Evolutionary conservation across 2,797 vertebrate species (phyloP).

Genomic region (Sebastes miniatus): DNA sequence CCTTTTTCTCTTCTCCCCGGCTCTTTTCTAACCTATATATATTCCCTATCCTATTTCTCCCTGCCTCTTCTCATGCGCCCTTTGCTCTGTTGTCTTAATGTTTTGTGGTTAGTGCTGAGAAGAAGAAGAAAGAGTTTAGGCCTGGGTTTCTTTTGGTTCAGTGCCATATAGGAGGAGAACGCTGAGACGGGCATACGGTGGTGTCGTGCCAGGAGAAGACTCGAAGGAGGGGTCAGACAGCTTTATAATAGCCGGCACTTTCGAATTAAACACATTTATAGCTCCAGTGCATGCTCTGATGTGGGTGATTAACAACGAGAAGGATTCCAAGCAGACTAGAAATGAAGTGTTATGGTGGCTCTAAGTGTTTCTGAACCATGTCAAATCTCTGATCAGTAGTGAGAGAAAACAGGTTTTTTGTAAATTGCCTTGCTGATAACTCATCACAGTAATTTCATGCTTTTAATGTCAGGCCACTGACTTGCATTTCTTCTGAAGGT

Average conservation of each 20-base stretch:
- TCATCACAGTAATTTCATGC: slow-evolving; percentile 35
- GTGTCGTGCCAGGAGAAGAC: neutral
- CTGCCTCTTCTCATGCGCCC: neutral
- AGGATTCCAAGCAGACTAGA: neutral
- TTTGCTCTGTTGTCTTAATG: neutral
- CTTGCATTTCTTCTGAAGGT: neutral
- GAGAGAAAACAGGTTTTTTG: neutral
- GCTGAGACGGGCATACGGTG: neutral
- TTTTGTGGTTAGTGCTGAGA: neutral
- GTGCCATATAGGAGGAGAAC: neutral
- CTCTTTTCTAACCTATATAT: neutral
- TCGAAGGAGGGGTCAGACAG: slow-evolving; percentile 9
- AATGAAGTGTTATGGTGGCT: slow-evolving; percentile 12
- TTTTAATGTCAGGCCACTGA: slow-evolving; percentile 8
- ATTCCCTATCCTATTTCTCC: neutral
- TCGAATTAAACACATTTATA: slow-evolving; percentile 40
- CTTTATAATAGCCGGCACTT: slow-evolving; percentile 1
- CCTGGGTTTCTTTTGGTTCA: neutral
- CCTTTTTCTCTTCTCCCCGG: neutral
- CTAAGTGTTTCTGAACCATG: slow-evolving; percentile 13
- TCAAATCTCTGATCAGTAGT: slow-evolving; percentile 12
- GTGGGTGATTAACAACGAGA: slow-evolving; percentile 19
- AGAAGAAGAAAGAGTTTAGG: neutral
- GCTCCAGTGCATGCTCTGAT: slow-evolving; percentile 9
- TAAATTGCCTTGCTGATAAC: slow-evolving; percentile 25